Evolutionary conservation across 1,140 invertebrate species (phyloP), one percentile per base, ranked within the genome.

Genomic region (Acromyrmex charruanus): DNA sequence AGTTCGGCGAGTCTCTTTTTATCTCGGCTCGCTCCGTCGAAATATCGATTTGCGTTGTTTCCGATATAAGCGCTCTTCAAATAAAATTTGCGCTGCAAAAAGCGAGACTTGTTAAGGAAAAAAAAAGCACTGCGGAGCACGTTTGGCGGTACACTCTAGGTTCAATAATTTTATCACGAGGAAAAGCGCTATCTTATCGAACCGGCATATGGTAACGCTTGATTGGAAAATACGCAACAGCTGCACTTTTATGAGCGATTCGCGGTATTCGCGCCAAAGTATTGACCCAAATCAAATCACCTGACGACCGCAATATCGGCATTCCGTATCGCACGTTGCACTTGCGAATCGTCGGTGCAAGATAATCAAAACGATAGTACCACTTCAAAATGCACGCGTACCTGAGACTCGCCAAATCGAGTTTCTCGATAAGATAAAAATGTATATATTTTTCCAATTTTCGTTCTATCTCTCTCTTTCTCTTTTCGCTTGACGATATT

Each of bases 311-410:
- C 77, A 49, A 77, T 80, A 77, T 66, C 65, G 63, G 44, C 28
- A 79, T 68, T 59, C 39, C 61, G 2, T 85, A 91, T 91, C 90
- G 89, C 80, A 28, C 89, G 55, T 87, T 89, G 89, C 90, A 90
- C 89, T 89, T 90, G 63, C 69, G 12, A 80, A 44, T 87, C 53
- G 25, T 69, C 84, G 49, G 28, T 28, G 12, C 21, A 58, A 80
- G 75, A 91, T 86, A 88, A 90, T 88, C 87, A 58, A 31, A 21
- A 9, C 16, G 86, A 89, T 90, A 89, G 88, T 61, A 39, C 10
- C 28, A 63, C 39, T 65, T 28, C 49, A 59, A 85, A 68, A 75
- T 59, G 77, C 69, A 59, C 55, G 21, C 31, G 6, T 58, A 59
- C 55, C 21, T 63, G 58, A 44, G 68, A 49, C 39, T 53, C 61